phyloP scores from a whole-genome alignment of 64 coral and sea anemone genomes.

The Stylophora pistillata region DNA sequence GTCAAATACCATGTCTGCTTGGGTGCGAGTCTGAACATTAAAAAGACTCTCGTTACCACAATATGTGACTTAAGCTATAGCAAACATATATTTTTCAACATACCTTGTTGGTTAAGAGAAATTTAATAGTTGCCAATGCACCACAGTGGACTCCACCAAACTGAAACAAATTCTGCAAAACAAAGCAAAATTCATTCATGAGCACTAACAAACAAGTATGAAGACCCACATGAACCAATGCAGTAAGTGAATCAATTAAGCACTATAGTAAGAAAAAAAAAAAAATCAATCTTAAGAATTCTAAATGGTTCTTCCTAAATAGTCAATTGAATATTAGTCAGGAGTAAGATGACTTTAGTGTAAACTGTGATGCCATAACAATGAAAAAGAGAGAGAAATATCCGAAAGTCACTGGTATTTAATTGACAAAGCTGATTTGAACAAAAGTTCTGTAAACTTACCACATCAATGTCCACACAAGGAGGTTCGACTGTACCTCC shows the following conservation, averaged over 20 bases:
- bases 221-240: no score
- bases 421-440: neutral
- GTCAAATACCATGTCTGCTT: slow-evolving; percentile 87
- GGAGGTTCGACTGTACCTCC: slow-evolving; percentile 94
- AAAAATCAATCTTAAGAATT: no score
- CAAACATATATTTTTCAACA: neutral
- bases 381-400: neutral
- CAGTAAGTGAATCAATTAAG: no score
- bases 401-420: neutral
- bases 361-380: no score
- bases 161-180: slow-evolving; percentile 62
- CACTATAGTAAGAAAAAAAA: no score
- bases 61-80: neutral
- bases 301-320: no score
- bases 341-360: no score
- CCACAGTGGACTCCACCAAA: slow-evolving; percentile 95
- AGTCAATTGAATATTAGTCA: no score
- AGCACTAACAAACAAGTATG: no score
- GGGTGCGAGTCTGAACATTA: slow-evolving; percentile 67
- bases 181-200: neutral
- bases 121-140: slow-evolving; percentile 74
- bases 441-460: slow-evolving; percentile 31
- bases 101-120: slow-evolving; percentile 79
- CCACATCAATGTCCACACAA: slow-evolving; percentile 92
- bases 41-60: neutral